These are phyloP conservation scores for roundworm (Caenorhabditis elegans) DNA, from an alignment of 1,140 invertebrate genomes.

Conservation along the genomic window DNA sequence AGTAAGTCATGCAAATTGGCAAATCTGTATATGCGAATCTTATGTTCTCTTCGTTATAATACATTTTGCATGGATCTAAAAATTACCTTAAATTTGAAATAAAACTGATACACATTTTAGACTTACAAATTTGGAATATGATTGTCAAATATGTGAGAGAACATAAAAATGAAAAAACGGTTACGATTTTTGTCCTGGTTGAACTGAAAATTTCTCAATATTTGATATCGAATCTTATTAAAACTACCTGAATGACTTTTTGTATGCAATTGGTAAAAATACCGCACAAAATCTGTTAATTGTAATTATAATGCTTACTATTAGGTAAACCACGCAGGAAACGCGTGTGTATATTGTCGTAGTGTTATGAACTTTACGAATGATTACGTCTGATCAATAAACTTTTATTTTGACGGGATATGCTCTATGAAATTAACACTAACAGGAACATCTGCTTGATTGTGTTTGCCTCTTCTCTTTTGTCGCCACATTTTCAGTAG, in stretches of 20 bases:
- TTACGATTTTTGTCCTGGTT: background rate
- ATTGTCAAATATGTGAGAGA: background rate
- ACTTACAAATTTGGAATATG: background rate
- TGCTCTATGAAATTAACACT: background rate
- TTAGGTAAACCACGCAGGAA: too few species aligned
- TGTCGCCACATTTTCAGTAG: background rate
- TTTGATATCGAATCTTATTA: background rate
- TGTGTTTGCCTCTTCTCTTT: background rate
- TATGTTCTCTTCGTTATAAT: background rate
- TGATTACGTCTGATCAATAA: background rate
- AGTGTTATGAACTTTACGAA: background rate
- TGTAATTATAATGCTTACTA: too few species aligned
- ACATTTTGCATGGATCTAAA: background rate
- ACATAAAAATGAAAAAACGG: background rate
- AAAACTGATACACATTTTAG: too few species aligned
- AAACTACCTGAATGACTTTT: background rate
- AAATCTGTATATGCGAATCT: background rate
- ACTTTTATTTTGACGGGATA: too few species aligned
- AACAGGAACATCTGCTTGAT: background rate
- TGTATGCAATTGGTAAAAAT: background rate
- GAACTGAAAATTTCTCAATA: background rate
- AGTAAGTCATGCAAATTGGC: background rate
- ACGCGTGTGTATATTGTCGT: background rate
- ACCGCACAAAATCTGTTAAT: background rate
- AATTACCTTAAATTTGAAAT: background rate